Conservation (phyloP, 1,140 invertebrate genomes). For the Hycleus cichorii region DNA sequence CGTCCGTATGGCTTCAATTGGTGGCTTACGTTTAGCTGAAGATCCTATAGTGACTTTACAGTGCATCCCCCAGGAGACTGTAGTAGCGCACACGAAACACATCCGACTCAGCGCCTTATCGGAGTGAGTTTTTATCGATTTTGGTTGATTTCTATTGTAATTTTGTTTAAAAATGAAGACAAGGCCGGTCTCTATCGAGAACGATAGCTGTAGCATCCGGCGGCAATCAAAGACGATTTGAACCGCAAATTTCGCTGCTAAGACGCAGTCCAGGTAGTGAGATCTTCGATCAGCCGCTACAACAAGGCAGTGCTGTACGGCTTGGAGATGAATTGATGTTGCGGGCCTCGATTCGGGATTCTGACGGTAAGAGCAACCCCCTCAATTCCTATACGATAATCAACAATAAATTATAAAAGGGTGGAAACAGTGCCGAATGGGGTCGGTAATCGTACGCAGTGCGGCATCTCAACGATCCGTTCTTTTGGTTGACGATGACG, state of each 20-base stretch:
- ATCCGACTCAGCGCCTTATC: constrained; percentile 23
- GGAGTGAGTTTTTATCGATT: neutral
- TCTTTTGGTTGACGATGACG: constrained; percentile 47
- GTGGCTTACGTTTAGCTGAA: constrained; percentile 52
- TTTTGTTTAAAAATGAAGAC: constrained; percentile 5
- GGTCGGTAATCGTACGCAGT: constrained; percentile 48
- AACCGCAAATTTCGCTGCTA: constrained; percentile 52
- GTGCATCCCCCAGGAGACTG: constrained; percentile 53
- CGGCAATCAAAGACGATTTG: constrained; percentile 50
- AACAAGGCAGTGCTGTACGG: constrained; percentile 49
- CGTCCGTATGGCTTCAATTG: constrained; percentile 53
- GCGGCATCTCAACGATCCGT: constrained; percentile 41
- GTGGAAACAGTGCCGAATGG: constrained; percentile 54
- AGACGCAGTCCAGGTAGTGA: constrained; percentile 43
- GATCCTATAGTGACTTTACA: constrained; percentile 54
- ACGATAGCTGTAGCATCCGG: constrained; percentile 45
- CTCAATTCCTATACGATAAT: neutral
- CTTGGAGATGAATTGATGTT: constrained; percentile 60
- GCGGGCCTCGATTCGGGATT: constrained; percentile 50
- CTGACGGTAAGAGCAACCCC: constrained; percentile 47
- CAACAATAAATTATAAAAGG: constrained; percentile 37
- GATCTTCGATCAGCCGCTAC: constrained; percentile 48
- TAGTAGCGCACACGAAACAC: constrained; percentile 49
- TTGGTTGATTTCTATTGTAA: neutral
- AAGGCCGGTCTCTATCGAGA: constrained; percentile 39